Evolutionary conservation across 2,797 vertebrate genomes (phyloP).

Genomic region (Nasua narica): DNA sequence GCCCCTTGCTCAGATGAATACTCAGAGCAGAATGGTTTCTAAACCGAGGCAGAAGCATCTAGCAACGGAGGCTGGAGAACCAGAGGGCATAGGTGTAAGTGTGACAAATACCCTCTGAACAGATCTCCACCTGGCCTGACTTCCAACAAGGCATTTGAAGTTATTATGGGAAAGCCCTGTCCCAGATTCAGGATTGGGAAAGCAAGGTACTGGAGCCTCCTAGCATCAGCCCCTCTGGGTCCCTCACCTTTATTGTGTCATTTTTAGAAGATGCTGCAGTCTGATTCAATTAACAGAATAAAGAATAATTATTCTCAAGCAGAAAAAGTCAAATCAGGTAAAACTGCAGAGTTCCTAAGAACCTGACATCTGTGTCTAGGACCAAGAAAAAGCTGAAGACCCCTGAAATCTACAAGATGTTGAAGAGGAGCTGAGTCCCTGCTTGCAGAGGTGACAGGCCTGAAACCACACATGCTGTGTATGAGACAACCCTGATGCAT

Average conservation of each 20-base stretch:
- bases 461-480: not conserved
- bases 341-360: not conserved
- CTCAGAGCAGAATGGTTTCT: not conserved
- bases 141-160: not conserved
- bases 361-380: not conserved
- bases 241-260: not conserved
- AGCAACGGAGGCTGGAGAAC: not conserved
- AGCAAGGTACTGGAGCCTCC: not conserved
- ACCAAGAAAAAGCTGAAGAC: not conserved
- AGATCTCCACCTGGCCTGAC: not conserved
- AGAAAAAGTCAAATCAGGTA: slow-evolving; percentile 22
- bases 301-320: slow-evolving; percentile 25
- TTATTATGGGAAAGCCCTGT: not conserved
- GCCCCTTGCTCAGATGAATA: not conserved
- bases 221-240: not conserved
- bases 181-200: not conserved
- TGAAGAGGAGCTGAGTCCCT: not conserved
- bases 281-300: slow-evolving; percentile 16
- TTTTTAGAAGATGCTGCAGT: not conserved
- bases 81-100: not conserved
- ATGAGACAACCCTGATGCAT: not conserved
- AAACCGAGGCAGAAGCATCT: not conserved
- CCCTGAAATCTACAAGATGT: not conserved
- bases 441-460: not conserved
- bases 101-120: not conserved